phyloP scores from a whole-genome alignment of 2,888 invertebrate genomes.

The Helobdella robusta region DNA sequence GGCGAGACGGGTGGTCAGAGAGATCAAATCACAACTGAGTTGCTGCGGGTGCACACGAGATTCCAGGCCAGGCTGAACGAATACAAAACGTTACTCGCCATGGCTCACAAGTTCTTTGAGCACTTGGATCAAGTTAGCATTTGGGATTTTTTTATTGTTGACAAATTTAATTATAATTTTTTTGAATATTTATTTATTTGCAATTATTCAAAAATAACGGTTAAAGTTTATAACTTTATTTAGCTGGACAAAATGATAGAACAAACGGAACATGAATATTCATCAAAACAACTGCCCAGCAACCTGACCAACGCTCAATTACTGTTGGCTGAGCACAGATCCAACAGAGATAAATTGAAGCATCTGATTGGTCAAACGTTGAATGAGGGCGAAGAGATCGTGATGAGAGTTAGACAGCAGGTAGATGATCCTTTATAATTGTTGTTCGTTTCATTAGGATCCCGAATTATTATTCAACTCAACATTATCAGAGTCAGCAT shows the following conservation, averaged over 20 bases:
- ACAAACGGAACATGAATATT: slow-evolving; percentile 54
- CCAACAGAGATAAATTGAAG: slow-evolving; percentile 60
- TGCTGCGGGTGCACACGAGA: slow-evolving; percentile 60
- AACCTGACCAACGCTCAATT: slow-evolving; percentile 54
- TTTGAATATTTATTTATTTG: neutral
- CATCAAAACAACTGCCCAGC: slow-evolving; percentile 48
- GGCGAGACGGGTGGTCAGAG: slow-evolving; percentile 55
- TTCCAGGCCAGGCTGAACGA: slow-evolving; percentile 62
- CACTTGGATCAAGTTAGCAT: slow-evolving; percentile 55
- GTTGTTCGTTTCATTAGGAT: neutral
- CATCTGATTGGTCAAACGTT: slow-evolving; percentile 55
- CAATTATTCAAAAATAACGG: too few species aligned
- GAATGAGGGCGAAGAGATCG: slow-evolving; percentile 62
- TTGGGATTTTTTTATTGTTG: neutral
- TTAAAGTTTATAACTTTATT: too few species aligned
- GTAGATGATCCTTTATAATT: slow-evolving; percentile 42
- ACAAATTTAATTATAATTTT: neutral
- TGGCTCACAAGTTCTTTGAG: slow-evolving; percentile 63
- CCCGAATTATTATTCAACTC: too few species aligned
- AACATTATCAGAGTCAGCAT: too few species aligned
- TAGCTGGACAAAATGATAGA: slow-evolving; percentile 59
- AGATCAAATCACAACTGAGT: slow-evolving; percentile 58
- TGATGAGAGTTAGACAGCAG: slow-evolving; percentile 61
- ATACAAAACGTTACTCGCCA: slow-evolving; percentile 63
- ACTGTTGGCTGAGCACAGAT: slow-evolving; percentile 58